Conservation (phyloP, 2,797 vertebrate species). For the Pachyuromys duprasi region DNA sequence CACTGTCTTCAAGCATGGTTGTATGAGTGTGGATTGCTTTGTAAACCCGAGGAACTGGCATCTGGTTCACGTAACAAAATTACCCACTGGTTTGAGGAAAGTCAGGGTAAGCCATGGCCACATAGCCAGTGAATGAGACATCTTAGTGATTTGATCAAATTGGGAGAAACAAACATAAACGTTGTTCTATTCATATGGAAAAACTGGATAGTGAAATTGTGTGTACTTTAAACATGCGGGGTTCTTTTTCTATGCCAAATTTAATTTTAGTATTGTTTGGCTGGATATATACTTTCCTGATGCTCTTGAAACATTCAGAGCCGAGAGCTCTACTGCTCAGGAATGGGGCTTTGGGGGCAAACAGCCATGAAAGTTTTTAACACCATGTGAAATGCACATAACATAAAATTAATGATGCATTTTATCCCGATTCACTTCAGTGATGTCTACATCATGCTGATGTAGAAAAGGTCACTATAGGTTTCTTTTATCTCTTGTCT, state of each 20-base stretch:
- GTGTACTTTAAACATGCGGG: constrained; percentile 4
- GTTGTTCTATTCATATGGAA: background rate
- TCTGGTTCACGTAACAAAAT: background rate
- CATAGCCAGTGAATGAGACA: background rate
- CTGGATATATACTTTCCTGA: background rate
- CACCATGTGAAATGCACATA: background rate
- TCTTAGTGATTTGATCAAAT: background rate
- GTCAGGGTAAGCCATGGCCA: background rate
- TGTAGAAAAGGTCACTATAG: background rate
- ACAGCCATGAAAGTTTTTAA: background rate
- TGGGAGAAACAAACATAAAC: background rate
- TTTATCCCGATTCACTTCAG: background rate
- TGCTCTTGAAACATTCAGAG: background rate
- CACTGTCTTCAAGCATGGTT: background rate
- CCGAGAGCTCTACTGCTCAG: background rate
- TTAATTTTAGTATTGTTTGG: background rate
- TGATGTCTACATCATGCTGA: background rate
- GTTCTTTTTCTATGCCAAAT: background rate
- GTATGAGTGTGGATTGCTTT: background rate
- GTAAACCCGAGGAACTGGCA: background rate
- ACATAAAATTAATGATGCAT: background rate
- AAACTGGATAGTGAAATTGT: constrained; percentile 16
- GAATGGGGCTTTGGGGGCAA: background rate
- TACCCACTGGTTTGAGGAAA: background rate
- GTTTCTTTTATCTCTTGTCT: background rate